These are phyloP conservation scores for Tachuris rubrigastra DNA, from an alignment of 2,113 vertebrate species.

Conservation along the genomic window DNA sequence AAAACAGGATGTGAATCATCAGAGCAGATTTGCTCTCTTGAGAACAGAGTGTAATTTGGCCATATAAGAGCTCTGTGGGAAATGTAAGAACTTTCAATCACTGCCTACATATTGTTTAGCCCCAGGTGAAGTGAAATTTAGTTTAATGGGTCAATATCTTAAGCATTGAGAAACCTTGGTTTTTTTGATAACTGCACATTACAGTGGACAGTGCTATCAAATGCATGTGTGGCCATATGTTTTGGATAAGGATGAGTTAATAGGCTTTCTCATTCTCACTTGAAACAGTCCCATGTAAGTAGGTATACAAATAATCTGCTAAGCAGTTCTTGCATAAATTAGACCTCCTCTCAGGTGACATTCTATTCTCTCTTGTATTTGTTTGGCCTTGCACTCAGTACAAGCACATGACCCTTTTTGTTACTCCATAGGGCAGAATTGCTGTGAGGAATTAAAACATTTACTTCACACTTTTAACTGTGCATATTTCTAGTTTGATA, in stretches of 20 bases:
- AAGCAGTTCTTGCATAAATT: not conserved
- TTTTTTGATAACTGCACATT: not conserved
- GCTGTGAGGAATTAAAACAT: not conserved
- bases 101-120: conserved; percentile 15
- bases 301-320: not conserved
- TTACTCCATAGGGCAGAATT: not conserved
- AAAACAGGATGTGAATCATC: conserved; percentile 37
- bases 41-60: not conserved
- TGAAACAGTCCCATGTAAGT: not conserved
- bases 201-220: not conserved
- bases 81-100: conserved; percentile 28
- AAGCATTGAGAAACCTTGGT: not conserved
- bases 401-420: not conserved
- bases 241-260: not conserved
- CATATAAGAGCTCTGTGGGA: not conserved
- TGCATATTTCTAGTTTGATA: not conserved
- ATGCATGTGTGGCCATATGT: not conserved
- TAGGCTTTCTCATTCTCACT: not conserved
- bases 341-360: not conserved
- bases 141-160: not conserved
- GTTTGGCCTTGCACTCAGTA: not conserved
- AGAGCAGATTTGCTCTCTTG: not conserved
- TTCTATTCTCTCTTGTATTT: not conserved
- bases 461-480: fast-evolving
- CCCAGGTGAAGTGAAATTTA: not conserved